Base-by-base conservation (phyloP, 2,113 vertebrate genomes). In the Cyprinus carpio region DNA sequence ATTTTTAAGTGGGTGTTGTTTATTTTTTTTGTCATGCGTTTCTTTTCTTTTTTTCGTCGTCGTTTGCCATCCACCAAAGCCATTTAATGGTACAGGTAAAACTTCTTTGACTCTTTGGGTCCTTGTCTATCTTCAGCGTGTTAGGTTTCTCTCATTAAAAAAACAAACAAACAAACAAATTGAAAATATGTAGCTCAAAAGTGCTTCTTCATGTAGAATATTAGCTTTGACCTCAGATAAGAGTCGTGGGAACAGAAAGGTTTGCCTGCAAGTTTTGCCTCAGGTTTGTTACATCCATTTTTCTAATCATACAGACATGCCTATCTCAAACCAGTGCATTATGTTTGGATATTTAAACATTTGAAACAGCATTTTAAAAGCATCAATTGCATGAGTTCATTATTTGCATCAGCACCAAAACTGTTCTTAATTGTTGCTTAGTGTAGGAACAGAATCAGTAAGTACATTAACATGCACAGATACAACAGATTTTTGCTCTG, bases 251-350 rank as follows among this genome's bases (percentile, higher is more conserved):
- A 67, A 46, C 56, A 46, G 27, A 75, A 29, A 46, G 23, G 31
- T 60, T 40, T 78, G 76, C 5, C 54, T 79, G 77, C 12, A 79
- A 79, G 78, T 64, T 49, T 65, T 27, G 40, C 23, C 23, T 29
- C 40, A 81, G 79, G 79, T 49, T 81, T 81, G 60, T 65, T 65
- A 65, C 60, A 65, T 62, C 54, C 31, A 37, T 40, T 80, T 75
- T 75, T 54, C 16, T 67, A 67, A 67, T 49, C 9, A 46, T 13
- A 12, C 1, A 29, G n/a, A 29, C n/a, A 16, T 65, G 40, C 43
- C 58, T 20, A 11, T 67, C 60, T 8, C 60, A 81, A 81, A 49
- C 9, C 62, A 31, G 78, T 65, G 15, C 16, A 43, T 77, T 20
- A 51, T 31, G 20, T 80, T 43, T 37, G 13, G 27, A 58, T 9